A percentile compares a stretch with the other conserved stretches of the same genome.
phyloP scores from a whole-genome alignment of 2,888 invertebrate species.

The Metacarcinus magister region DNA sequence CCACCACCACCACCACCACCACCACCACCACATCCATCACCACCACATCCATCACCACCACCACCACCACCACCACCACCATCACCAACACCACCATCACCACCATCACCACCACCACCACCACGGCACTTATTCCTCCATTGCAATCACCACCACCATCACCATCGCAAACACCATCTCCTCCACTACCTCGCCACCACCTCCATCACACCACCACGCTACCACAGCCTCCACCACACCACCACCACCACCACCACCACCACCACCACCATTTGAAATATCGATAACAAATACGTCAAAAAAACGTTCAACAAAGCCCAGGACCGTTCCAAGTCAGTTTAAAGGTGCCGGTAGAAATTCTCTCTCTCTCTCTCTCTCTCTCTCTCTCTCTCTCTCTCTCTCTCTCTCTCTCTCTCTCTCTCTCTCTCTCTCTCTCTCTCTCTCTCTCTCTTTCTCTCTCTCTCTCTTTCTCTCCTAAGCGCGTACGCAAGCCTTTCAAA shows the following conservation, averaged over 20 bases:
- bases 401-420: conserved; percentile 16
- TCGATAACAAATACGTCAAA: background rate
- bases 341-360: background rate
- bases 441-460: conserved; percentile 10
- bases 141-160: too few species aligned
- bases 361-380: conserved; percentile 31
- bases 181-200: background rate
- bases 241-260: background rate
- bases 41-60: too few species aligned
- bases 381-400: conserved; percentile 36
- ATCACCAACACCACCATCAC: background rate
- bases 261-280: background rate
- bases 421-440: conserved; percentile 39
- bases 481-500: background rate
- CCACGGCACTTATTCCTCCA: too few species aligned
- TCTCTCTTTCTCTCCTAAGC: background rate
- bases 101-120: background rate
- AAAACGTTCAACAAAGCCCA: background rate
- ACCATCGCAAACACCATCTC: background rate
- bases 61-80: too few species aligned
- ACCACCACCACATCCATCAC: too few species aligned
- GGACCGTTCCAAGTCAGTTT: background rate
- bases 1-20: too few species aligned
- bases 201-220: background rate
- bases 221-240: background rate